Evolutionary conservation across 2,113 vertebrate species (phyloP).

Genomic region (Strix uralensis): DNA sequence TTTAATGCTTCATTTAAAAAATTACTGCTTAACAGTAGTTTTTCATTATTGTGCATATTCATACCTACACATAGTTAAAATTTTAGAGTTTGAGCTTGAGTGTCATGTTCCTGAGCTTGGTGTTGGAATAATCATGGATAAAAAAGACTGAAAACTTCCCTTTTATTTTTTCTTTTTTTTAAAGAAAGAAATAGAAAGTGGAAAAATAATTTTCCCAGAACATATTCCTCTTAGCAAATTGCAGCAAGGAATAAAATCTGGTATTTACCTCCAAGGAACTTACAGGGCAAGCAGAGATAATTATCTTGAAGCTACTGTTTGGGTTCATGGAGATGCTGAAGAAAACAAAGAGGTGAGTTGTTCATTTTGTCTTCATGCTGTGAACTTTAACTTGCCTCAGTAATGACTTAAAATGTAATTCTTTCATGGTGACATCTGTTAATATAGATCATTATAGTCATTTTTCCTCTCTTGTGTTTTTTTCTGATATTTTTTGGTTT

Average conservation of each 20-base stretch:
- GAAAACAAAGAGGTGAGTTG: slow-evolving; percentile 86
- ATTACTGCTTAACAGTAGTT: background rate
- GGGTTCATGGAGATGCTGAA: slow-evolving; percentile 86
- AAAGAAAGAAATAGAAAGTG: slow-evolving; percentile 88
- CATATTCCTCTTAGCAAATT: slow-evolving; percentile 92
- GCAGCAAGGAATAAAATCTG: slow-evolving; percentile 92
- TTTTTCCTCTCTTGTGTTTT: background rate
- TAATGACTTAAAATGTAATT: background rate
- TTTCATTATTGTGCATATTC: background rate
- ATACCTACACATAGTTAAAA: background rate
- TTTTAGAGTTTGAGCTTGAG: background rate
- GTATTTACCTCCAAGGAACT: slow-evolving; percentile 89
- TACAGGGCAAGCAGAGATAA: slow-evolving; percentile 93
- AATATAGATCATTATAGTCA: background rate
- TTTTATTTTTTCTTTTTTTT: background rate
- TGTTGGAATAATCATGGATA: background rate
- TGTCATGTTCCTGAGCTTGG: background rate
- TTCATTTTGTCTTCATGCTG: background rate
- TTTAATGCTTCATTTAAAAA: background rate
- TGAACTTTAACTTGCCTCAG: background rate
- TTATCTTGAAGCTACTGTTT: slow-evolving; percentile 95
- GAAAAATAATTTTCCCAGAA: slow-evolving; percentile 90
- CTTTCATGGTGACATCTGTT: fast-evolving
- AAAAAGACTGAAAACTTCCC: background rate
- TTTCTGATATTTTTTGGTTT: background rate